These are phyloP conservation scores for Caenorhabditis drosophilae DNA, from an alignment of 2,888 invertebrate species.

Conservation along the genomic window DNA sequence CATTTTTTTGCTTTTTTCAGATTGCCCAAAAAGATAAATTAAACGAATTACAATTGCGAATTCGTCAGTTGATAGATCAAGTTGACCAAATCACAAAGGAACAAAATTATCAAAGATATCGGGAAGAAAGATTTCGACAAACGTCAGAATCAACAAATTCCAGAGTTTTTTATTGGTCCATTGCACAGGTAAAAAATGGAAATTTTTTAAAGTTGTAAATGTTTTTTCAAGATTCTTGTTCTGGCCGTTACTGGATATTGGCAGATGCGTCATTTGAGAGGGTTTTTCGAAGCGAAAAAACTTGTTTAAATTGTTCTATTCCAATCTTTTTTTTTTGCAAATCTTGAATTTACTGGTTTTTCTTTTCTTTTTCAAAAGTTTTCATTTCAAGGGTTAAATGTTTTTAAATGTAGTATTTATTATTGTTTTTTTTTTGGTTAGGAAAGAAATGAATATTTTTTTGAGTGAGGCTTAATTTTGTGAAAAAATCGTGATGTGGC, in stretches of 20 bases:
- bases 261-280: constrained; percentile 99
- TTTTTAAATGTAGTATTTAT: no score
- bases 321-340: background rate
- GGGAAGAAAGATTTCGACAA: constrained; percentile 93
- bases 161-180: constrained; percentile 86
- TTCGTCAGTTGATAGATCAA: constrained; percentile 92
- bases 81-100: constrained; percentile 99
- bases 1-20: constrained; percentile 49
- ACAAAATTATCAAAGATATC: constrained; percentile 89
- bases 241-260: constrained; percentile 91
- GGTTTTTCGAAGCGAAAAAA: constrained; percentile 99
- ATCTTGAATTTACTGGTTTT: constrained; percentile 18
- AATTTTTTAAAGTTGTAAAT: no score
- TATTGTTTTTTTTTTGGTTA: constrained; percentile 2
- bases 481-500: background rate
- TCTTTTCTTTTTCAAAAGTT: background rate
- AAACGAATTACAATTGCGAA: constrained; percentile 89
- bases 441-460: background rate
- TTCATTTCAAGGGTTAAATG: constrained; percentile 1
- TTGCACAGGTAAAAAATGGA: constrained; percentile 31
- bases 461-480: background rate
- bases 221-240: constrained; percentile 81
- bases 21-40: constrained; percentile 96
- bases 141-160: constrained; percentile 97
- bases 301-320: constrained; percentile 75